Conservation (phyloP, 2,797 vertebrate genomes). For the Emys orbicularis region DNA sequence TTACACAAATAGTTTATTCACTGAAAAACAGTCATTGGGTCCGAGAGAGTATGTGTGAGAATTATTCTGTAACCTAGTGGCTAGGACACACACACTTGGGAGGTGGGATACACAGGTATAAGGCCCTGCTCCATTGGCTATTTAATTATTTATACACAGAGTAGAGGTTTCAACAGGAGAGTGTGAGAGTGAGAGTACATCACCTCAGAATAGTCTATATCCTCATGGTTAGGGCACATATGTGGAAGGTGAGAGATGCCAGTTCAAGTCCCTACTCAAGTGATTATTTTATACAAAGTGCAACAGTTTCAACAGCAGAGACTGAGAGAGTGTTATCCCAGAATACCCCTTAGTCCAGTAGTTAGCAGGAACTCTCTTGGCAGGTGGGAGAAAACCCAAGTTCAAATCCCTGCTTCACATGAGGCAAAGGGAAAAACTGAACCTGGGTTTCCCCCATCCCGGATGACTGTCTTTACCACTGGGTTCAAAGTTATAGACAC, state of each 20-base stretch:
- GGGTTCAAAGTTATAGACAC: not conserved
- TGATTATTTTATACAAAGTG: not conserved
- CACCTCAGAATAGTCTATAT: not conserved
- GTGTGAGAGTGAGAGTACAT: not conserved
- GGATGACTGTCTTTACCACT: not conserved
- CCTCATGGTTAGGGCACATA: not conserved
- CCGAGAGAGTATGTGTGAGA: not conserved
- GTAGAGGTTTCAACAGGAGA: not conserved
- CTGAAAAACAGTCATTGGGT: not conserved
- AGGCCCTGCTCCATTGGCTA: not conserved
- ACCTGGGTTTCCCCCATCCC: not conserved
- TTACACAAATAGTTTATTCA: not conserved
- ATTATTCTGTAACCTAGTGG: not conserved
- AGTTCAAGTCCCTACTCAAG: not conserved
- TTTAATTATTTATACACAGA: not conserved
- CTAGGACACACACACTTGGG: not conserved
- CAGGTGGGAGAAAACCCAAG: not conserved
- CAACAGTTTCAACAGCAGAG: not conserved
- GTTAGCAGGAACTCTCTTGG: not conserved
- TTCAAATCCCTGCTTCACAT: not conserved
- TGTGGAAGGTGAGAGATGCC: not conserved
- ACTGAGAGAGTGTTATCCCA: not conserved
- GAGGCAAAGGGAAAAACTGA: not conserved
- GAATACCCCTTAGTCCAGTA: not conserved
- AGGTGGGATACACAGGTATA: not conserved